A percentile compares a stretch with the other conserved stretches of the same genome.
Evolutionary conservation across 1,140 invertebrate species (phyloP).

Genomic region (Lepidurus apus): DNA sequence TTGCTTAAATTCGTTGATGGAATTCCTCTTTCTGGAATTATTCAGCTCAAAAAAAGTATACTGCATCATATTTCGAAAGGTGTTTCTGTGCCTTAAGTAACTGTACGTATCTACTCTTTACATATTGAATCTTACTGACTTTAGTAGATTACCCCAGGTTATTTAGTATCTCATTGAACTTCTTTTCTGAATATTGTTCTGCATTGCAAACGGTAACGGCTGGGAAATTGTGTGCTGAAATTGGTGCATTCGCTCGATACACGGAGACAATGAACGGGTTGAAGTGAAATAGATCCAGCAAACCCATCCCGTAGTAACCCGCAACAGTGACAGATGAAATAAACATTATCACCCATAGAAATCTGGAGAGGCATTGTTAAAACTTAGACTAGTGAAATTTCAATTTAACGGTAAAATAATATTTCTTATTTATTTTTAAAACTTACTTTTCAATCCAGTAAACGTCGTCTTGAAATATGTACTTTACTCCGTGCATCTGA

Average conservation of each 20-base stretch:
- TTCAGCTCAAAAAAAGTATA: no score
- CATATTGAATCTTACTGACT: neutral
- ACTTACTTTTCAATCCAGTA: slow-evolving; percentile 20
- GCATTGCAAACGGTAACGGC: slow-evolving; percentile 62
- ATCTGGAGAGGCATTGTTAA: neutral
- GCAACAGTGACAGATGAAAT: neutral
- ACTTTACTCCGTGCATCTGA: slow-evolving; percentile 35
- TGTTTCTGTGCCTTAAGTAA: no score
- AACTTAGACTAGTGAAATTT: no score
- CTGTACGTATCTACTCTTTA: no score
- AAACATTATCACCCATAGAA: neutral
- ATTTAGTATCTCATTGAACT: neutral
- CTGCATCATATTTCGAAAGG: no score
- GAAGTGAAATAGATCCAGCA: neutral
- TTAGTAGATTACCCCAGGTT: neutral
- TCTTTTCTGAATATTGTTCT: slow-evolving; percentile 50
- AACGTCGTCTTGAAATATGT: slow-evolving; percentile 31
- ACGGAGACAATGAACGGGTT: slow-evolving; percentile 42
- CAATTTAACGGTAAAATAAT: no score
- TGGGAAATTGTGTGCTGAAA: slow-evolving; percentile 64
- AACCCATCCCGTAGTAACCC: neutral
- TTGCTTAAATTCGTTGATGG: no score
- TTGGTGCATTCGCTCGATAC: slow-evolving; percentile 60
- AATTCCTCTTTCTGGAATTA: no score
- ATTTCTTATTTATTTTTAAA: neutral